Base-by-base conservation (phyloP, 2,888 invertebrate genomes). In the Lepidocyrtoides sp. region DNA sequence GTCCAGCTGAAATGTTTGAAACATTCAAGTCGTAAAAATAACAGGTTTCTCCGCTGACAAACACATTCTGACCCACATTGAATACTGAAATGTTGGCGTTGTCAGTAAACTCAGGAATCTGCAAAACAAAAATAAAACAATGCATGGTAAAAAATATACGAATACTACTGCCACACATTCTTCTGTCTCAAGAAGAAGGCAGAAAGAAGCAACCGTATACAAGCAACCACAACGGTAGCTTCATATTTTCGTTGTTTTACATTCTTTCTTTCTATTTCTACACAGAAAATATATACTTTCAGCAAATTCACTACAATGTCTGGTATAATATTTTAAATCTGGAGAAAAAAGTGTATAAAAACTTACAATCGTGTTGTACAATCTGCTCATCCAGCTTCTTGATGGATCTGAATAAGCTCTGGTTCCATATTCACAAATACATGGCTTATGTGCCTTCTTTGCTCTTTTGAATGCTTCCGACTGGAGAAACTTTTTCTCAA, bases 21-120 rank as follows among this genome's bases (percentile, higher is more conserved):
- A 95, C 95, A 94, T 96, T 95, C 26, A 96, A 94, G 86, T 95
- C 94, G 89, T 95, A 95, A 89, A 96, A 94, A 29, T 94, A 94
- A 51, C 95, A 94, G 0, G 95, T 95, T 94, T 96, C 96, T 0
- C 96, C 96, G n/a, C 95, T 93, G 0, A 95, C 95, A 92, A 95
- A 96, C 10, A 96, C 92, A 54, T 95, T 94, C 91, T 95, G 95
- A 14, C 95, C 95, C 60, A 95, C 92, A 44, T 94, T 94, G 92
- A 95, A 95, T 12, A 96, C 94, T 79, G 95, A 95, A 2, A 96
- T 95, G 63, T 94, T 94, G 20, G 95, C 95, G 93, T 96, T 96
- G 94, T 96, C 96, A 0, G 95, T 95, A 48, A 95, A 89, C 84
- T 95, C 95, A 51, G 94, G 94, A 69, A 94, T 86, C 94, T 94